A percentile compares a stretch with the other conserved stretches of the same genome.
These are phyloP conservation scores for Chiropotes sagulatus DNA, from an alignment of 2,797 vertebrate genomes.

Conservation along the genomic window DNA sequence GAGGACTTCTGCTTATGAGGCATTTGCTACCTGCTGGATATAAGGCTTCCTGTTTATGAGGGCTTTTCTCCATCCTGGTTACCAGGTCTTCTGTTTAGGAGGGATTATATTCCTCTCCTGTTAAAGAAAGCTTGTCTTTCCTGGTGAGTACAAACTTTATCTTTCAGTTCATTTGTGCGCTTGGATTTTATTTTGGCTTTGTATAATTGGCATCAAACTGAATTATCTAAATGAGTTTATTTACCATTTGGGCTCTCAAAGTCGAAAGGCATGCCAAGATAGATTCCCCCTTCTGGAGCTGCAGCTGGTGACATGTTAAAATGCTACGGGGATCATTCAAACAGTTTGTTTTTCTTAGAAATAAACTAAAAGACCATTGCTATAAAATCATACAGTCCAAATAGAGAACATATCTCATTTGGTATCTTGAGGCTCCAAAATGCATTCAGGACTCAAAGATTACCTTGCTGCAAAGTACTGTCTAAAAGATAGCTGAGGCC, in stretches of 20 bases:
- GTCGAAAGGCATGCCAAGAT: not conserved
- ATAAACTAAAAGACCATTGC: not conserved
- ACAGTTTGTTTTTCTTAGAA: not conserved
- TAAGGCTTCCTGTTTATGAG: not conserved
- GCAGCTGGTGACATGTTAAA: not conserved
- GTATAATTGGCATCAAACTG: not conserved
- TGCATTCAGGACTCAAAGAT: not conserved
- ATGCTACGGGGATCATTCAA: not conserved
- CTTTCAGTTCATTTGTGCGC: not conserved
- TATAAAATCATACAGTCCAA: not conserved
- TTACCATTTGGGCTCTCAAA: not conserved
- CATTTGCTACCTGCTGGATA: not conserved
- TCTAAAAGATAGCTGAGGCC: not conserved
- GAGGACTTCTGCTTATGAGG: not conserved
- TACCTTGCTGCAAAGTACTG: not conserved
- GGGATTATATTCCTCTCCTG: not conserved
- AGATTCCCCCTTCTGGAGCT: not conserved
- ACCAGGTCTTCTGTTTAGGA: not conserved
- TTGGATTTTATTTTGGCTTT: not conserved
- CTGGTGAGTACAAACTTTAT: not conserved
- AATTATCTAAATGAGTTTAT: not conserved
- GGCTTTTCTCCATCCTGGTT: not conserved
- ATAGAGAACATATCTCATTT: not conserved
- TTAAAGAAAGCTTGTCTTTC: not conserved
- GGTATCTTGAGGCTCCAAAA: not conserved